Conservation (phyloP, 2,113 vertebrate species). For the Sturnira hondurensis region DNA sequence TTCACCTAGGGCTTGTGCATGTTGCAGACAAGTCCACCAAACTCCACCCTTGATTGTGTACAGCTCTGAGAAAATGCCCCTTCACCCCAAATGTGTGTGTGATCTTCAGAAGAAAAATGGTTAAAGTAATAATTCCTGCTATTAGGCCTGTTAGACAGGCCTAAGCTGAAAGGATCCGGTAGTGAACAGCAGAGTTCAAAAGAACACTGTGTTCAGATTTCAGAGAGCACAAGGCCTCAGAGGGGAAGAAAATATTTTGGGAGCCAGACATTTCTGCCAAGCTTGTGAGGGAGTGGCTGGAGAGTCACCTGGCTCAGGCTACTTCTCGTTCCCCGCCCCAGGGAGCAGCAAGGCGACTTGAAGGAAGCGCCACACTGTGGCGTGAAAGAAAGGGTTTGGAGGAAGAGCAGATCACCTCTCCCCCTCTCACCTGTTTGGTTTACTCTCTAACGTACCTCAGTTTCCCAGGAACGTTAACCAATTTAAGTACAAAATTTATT, state of each 20-base stretch:
- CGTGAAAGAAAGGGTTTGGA: not conserved
- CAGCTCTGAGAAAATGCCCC: not conserved
- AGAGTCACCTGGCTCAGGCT: constrained; percentile 52
- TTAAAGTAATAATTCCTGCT: not conserved
- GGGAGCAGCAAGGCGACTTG: not conserved
- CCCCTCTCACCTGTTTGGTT: not conserved
- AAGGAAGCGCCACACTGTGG: not conserved
- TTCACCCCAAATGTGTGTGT: not conserved
- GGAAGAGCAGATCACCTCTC: not conserved
- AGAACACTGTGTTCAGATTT: not conserved
- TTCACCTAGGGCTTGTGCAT: not conserved
- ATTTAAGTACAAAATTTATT: not conserved
- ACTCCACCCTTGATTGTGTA: not conserved
- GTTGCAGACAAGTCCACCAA: not conserved
- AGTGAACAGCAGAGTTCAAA: constrained; percentile 48
- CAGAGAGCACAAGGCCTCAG: not conserved
- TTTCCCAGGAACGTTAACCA: not conserved
- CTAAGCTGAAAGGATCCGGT: constrained; percentile 64
- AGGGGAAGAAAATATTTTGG: constrained; percentile 73
- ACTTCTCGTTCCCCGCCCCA: not conserved
- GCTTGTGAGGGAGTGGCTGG: constrained; percentile 68
- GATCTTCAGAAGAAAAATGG: not conserved
- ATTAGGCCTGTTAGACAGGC: not conserved
- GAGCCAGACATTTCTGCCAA: constrained; percentile 71
- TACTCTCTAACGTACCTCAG: not conserved